Conservation (phyloP, 2,888 invertebrate genomes). For the Catocala sponsa region DNA sequence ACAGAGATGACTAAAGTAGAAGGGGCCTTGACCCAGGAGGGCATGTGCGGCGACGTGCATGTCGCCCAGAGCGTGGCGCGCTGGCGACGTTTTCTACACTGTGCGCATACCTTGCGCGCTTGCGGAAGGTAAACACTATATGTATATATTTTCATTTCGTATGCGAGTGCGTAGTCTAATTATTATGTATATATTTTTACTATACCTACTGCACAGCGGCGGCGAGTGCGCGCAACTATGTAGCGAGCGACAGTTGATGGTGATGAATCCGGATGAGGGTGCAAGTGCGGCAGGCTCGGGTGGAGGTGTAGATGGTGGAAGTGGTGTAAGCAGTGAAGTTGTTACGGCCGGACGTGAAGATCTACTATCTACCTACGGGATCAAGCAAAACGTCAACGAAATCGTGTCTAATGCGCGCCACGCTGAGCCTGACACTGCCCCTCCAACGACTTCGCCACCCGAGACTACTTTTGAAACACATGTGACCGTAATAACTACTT, state of each 20-base stretch:
- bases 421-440: too few relatives aligned
- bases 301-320: too few relatives aligned
- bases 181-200: background rate
- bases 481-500: too few relatives aligned
- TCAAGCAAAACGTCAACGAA: too few relatives aligned
- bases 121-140: conserved; percentile 58
- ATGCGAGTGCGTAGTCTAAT: background rate
- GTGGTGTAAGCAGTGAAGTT: too few relatives aligned
- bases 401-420: too few relatives aligned
- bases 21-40: conserved; percentile 26
- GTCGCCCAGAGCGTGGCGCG: conserved; percentile 66
- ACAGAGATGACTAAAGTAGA: conserved; percentile 12
- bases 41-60: conserved; percentile 63
- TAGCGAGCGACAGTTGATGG: conserved; percentile 61
- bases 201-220: conserved; percentile 46
- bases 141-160: background rate
- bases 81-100: conserved; percentile 73
- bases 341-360: too few relatives aligned
- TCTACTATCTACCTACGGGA: too few relatives aligned
- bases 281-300: conserved; percentile 7
- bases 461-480: too few relatives aligned
- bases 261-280: conserved; percentile 18
- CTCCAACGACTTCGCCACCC: too few relatives aligned
- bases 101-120: conserved; percentile 70
- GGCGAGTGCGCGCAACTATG: conserved; percentile 67